Evolutionary conservation across 2,797 vertebrate genomes (phyloP), one percentile per base, ranked within the genome.

Genomic region (Gambelia wislizenii): DNA sequence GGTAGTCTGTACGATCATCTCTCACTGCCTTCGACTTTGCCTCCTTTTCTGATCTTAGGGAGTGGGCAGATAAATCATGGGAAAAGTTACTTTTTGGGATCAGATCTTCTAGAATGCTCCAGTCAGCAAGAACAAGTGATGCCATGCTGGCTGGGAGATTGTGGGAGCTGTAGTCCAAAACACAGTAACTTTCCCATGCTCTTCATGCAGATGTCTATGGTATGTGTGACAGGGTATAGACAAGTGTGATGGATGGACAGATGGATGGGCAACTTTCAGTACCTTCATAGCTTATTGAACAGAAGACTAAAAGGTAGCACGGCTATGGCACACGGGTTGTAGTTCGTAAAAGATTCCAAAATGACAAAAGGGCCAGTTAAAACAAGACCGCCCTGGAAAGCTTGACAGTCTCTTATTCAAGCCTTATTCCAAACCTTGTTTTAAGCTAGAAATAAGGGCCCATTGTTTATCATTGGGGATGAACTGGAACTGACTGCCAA

Each of bases 391-490:
- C 27, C 74, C 42, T 76, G 22, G 74, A 44, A 44, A 76, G 39
- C 12, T 30, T 27, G n/a, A 76, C 25, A 47, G 44, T 30, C 18
- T 76, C 74, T 47, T 13, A 47, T 47, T 76, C 27, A 76, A 76
- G 25, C 7, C 22, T 47, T 44, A 47, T 47, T 47, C 4, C 74
- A 76, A 76, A 76, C 74, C 25, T 27, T 76, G 64, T 85, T 52
- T 74, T 27, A 75, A 36, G 25, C 22, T 47, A 13, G 83, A 85
- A 81, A 75, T 81, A 86, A 81, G 69, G 69, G 6, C 69, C 77
- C 69, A 75, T 49, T 86, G 77, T 89, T 89, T 64, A 52, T 61
- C 67, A 52, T n/a, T 33, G 69, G 61, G 69, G 70, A 80, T 33
- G 67, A 75, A 75, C 25, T 33, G 22, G n/a, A 67, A 77, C 59